These are phyloP conservation scores for Agriopis leucophaearia DNA, from an alignment of 2,888 invertebrate species.

Conservation along the genomic window DNA sequence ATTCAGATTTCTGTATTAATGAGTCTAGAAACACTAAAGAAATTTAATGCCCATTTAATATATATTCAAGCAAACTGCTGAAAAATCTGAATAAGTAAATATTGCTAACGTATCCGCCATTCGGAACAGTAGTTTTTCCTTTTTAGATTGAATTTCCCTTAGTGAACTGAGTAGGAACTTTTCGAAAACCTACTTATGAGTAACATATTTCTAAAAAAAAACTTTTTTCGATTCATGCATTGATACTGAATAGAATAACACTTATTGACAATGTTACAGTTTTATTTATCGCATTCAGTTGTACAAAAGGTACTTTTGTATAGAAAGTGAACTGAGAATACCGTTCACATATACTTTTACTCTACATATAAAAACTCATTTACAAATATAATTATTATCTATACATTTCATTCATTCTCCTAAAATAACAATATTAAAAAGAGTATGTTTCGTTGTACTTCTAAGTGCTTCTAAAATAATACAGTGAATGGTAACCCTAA, in stretches of 20 bases:
- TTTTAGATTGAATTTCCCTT: too few relatives aligned
- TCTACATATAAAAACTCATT: constrained; percentile 5
- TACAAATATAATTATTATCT: constrained; percentile 4
- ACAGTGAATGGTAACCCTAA: constrained; percentile 47
- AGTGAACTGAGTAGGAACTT: too few relatives aligned
- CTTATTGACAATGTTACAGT: neutral
- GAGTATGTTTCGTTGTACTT: neutral
- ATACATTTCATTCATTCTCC: constrained; percentile 1
- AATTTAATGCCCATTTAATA: too few relatives aligned
- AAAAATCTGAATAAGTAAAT: too few relatives aligned
- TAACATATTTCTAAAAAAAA: neutral
- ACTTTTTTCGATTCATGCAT: neutral
- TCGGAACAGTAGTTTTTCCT: too few relatives aligned
- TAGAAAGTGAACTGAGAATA: neutral
- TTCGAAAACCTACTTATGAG: too few relatives aligned
- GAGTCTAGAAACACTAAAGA: too few relatives aligned
- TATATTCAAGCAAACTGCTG: too few relatives aligned
- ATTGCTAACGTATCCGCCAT: too few relatives aligned
- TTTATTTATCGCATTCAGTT: neutral
- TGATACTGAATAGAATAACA: neutral
- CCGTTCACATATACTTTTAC: neutral
- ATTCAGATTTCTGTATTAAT: too few relatives aligned
- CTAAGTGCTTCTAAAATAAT: constrained; percentile 38
- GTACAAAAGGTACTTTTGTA: neutral
- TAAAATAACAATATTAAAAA: neutral